Conservation (phyloP, 2,888 invertebrate genomes). For the Stomorhina lunata region DNA sequence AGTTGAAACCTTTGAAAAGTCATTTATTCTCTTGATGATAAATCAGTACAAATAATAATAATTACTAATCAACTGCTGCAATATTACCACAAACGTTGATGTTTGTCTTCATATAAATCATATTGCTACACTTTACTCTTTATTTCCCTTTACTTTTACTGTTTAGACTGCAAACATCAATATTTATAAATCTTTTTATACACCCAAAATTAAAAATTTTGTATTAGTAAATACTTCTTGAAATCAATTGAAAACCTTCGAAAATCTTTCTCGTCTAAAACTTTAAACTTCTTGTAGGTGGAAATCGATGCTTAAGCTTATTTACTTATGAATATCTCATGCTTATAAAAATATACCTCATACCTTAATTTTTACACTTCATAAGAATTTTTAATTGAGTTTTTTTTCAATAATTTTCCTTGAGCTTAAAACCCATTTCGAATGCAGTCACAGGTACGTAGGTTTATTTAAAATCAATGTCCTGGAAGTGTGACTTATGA, state of each 20-base stretch:
- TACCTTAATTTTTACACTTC: no score
- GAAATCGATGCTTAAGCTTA: no score
- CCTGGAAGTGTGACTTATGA: slow-evolving; percentile 52
- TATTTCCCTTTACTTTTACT: no score
- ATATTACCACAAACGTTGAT: neutral
- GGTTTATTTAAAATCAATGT: slow-evolving; percentile 23
- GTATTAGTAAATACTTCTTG: no score
- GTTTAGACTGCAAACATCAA: neutral
- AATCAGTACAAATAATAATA: neutral
- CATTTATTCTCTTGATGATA: neutral
- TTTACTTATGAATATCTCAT: no score
- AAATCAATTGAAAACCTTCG: no score
- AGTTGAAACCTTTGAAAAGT: slow-evolving; percentile 38
- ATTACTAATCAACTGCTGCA: slow-evolving; percentile 7
- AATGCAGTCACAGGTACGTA: neutral
- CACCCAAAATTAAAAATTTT: no score
- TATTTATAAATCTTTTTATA: slow-evolving; percentile 4
- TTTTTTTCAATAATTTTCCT: neutral
- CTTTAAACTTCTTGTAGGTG: no score
- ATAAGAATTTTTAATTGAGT: neutral
- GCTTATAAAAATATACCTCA: no score
- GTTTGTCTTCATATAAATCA: neutral
- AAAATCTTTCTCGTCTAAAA: no score
- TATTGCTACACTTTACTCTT: neutral
- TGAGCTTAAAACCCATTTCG: neutral